Evolutionary conservation across 2,797 vertebrate genomes (phyloP).

Genomic region (Chrysocyon brachyurus): DNA sequence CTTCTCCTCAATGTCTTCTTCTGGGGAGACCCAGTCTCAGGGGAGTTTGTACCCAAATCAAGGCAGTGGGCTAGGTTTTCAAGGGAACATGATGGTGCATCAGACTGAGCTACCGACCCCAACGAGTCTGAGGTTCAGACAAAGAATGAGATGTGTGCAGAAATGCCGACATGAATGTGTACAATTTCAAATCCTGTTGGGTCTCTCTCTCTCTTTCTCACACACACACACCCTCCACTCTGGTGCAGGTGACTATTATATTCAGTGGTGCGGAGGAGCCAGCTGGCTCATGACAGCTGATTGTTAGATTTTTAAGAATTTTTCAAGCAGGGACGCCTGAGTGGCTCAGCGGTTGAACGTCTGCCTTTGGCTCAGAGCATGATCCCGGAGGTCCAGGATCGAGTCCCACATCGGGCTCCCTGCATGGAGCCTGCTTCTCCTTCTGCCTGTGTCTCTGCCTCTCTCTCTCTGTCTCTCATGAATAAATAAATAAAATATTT

Average conservation of each 20-base stretch:
- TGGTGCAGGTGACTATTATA: neutral
- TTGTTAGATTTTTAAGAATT: neutral
- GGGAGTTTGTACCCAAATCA: neutral
- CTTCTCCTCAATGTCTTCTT: conserved; percentile 40
- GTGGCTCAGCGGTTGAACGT: too few species aligned
- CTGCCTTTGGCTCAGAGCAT: too few species aligned
- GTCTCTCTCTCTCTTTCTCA: neutral
- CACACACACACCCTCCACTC: neutral
- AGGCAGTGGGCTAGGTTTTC: neutral
- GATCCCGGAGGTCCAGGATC: too few species aligned
- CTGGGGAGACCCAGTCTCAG: neutral
- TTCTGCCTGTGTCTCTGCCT: too few species aligned
- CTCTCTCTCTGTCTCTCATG: too few species aligned
- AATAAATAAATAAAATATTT: neutral
- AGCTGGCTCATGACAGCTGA: neutral
- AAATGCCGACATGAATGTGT: neutral
- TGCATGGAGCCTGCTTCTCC: too few species aligned
- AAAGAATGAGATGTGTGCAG: neutral
- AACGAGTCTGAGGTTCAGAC: neutral
- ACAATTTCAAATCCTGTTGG: neutral
- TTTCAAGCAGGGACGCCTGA: neutral
- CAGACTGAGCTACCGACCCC: neutral
- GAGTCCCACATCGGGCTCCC: too few species aligned
- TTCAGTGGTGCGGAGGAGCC: neutral
- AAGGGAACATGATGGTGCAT: neutral